phyloP scores from a whole-genome alignment of 1,140 invertebrate species.

The Aleiodes sp. region DNA sequence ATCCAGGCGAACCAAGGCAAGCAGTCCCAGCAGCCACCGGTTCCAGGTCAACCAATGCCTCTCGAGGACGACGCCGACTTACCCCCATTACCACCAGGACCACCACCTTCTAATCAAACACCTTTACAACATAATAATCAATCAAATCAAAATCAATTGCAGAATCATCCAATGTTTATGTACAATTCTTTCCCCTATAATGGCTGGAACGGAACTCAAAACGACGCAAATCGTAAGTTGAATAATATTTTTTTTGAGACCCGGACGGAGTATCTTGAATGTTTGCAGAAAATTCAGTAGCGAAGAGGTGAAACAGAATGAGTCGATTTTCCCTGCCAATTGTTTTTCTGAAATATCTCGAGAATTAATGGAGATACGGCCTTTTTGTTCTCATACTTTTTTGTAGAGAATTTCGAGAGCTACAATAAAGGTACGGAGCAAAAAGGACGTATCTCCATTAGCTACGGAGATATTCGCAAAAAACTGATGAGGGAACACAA shows the following conservation, averaged over 20 bases:
- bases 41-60: constrained; percentile 56
- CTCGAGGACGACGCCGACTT: constrained; percentile 63
- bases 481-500: too few relatives aligned
- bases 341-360: too few relatives aligned
- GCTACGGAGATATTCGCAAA: too few relatives aligned
- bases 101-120: constrained; percentile 63
- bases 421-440: too few relatives aligned
- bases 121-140: constrained; percentile 62
- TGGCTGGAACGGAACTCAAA: constrained; percentile 56
- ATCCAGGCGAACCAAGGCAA: constrained; percentile 19
- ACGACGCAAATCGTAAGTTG: constrained; percentile 55
- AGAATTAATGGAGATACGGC: too few relatives aligned
- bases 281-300: too few relatives aligned
- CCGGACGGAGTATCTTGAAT: too few relatives aligned
- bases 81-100: constrained; percentile 62
- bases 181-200: constrained; percentile 53
- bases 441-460: too few relatives aligned
- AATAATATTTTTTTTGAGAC: constrained; percentile 10
- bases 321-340: too few relatives aligned
- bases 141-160: constrained; percentile 53
- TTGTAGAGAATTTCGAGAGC: too few relatives aligned
- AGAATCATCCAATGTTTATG: constrained; percentile 54
- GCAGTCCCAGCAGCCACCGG: constrained; percentile 47
- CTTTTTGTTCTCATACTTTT: too few relatives aligned
- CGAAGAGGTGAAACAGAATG: too few relatives aligned